Percentiles rank a stretch among this genome's conserved stretches.
Evolutionary conservation across 2,888 invertebrate genomes (phyloP).

Genomic region (Strigamia crassipes): DNA sequence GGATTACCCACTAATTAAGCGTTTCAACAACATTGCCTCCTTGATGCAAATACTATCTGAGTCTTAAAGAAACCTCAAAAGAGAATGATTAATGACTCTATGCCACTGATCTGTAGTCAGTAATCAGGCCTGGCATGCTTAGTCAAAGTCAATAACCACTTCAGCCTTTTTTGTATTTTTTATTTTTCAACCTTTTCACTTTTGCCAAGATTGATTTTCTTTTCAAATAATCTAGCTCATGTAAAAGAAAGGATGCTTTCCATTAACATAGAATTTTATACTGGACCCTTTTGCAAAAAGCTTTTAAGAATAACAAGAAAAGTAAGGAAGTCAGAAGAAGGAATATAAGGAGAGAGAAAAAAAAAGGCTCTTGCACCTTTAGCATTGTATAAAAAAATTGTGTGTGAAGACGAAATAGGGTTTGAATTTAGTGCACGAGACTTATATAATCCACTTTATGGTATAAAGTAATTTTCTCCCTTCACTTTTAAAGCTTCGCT

Average conservation of each 20-base stretch:
- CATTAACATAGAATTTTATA: constrained; percentile 13
- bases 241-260: background rate
- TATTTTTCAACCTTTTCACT: background rate
- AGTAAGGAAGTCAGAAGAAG: background rate
- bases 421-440: background rate
- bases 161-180: background rate
- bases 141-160: constrained; percentile 13
- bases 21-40: constrained; percentile 26
- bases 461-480: background rate
- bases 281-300: constrained; percentile 7
- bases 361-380: background rate
- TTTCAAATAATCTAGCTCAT: background rate
- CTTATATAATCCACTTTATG: background rate
- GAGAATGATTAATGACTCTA: constrained; percentile 17
- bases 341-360: background rate
- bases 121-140: constrained; percentile 6
- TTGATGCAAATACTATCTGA: constrained; percentile 30
- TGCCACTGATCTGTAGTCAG: background rate
- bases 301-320: background rate
- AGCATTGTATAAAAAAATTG: background rate
- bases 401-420: background rate
- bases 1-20: constrained; percentile 30
- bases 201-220: constrained; percentile 23
- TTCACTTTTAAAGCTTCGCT: background rate
- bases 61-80: background rate